Base-by-base conservation (phyloP, 2,888 invertebrate genomes). In the Clistopyga incitator region DNA sequence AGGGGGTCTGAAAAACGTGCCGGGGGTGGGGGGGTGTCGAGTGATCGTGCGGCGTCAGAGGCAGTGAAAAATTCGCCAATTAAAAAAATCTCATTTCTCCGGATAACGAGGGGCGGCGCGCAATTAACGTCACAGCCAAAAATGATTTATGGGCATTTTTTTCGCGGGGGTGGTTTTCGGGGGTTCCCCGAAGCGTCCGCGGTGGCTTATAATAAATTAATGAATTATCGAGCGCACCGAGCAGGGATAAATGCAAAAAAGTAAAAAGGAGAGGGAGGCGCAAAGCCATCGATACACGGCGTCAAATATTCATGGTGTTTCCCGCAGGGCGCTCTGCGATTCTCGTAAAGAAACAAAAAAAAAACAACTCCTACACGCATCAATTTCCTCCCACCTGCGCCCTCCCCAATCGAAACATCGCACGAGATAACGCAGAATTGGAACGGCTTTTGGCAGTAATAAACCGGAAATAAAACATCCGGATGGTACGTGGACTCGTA, bases 41-140 rank as follows among this genome's bases (percentile, higher is more conserved):
- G 83, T 71, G 72, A 88, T 88, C 87, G 87, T 85, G 85, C 82
- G 86, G 88, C 88, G 90, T 89, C 90, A 87, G 89, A 78, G 85
- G 86, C 88, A 85, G 87, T 92, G 92, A 92, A 92, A 92, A 92
- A 92, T 92, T 91, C 89, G 89, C 90, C 92, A 92, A 92, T 92
- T 92, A 92, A 92, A 92, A 77, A 92, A 92, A 92, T 92, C 92
- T 92, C 92, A 92, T 92, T 92, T 91, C 92, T 91, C 88, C 87
- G 87, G 88, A 90, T 91, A 91, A 92, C 91, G 91, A 92, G 92
- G 92, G 91, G 90, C 88, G 89, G 89, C 89, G 88, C 84, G 91
- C 92, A 92, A 92, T 92, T 92, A 92, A 92, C 91, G 92, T 91
- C 92, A 91, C 87, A 86, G 85, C 86, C 88, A 89, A 91, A 92